These are phyloP conservation scores for Lemur catta DNA, from an alignment of 2,797 vertebrate species.

Conservation along the genomic window DNA sequence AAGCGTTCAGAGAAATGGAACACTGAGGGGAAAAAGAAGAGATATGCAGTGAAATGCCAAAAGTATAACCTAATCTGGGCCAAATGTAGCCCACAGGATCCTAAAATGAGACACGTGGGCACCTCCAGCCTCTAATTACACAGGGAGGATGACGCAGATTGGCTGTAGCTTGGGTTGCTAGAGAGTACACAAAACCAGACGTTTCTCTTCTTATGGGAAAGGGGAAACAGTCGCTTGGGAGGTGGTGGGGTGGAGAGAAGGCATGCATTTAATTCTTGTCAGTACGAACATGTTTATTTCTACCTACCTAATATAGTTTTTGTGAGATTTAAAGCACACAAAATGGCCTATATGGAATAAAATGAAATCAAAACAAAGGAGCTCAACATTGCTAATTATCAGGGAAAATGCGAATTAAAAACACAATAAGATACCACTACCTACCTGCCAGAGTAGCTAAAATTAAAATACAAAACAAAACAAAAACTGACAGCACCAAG, in stretches of 20 bases:
- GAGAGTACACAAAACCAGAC: constrained; percentile 47
- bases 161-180: constrained; percentile 36
- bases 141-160: constrained; percentile 67
- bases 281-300: neutral
- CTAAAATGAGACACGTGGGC: constrained; percentile 79
- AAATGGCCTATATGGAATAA: neutral
- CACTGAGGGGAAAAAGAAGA: constrained; percentile 9
- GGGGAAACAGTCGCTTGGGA: neutral
- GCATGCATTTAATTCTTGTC: neutral
- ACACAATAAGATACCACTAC: neutral
- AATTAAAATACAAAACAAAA: constrained; percentile 9
- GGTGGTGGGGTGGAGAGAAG: neutral
- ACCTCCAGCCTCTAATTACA: constrained; percentile 76
- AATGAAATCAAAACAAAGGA: constrained; percentile 25
- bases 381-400: neutral
- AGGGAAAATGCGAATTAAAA: constrained; percentile 36
- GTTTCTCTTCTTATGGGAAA: constrained; percentile 29
- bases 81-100: constrained; percentile 78
- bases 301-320: neutral
- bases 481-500: neutral
- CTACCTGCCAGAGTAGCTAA: neutral
- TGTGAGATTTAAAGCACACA: neutral
- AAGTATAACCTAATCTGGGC: constrained; percentile 73
- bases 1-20: constrained; percentile 46
- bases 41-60: constrained; percentile 35